Evolutionary conservation across 2,888 invertebrate species (phyloP).

Genomic region (Malacosoma neustria): DNA sequence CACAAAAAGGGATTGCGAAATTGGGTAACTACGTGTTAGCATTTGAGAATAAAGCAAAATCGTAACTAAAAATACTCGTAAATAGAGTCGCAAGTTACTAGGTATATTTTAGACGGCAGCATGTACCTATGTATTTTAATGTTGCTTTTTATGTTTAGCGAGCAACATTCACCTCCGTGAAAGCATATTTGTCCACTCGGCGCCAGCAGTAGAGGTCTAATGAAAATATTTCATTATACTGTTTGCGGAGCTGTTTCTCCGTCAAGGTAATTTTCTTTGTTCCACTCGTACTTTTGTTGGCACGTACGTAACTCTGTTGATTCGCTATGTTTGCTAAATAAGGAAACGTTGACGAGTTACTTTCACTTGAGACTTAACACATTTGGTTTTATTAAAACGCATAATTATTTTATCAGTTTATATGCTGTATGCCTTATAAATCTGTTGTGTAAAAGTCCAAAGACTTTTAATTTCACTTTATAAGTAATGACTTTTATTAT

Average conservation of each 20-base stretch:
- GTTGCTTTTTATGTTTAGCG: neutral
- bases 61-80: neutral
- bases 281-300: slow-evolving; percentile 11
- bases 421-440: too few species aligned
- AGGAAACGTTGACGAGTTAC: neutral
- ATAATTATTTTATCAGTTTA: too few species aligned
- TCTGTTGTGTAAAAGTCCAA: too few species aligned
- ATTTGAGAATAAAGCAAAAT: too few species aligned
- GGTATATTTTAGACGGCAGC: too few species aligned
- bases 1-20: too few species aligned
- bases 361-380: neutral
- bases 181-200: slow-evolving; percentile 22
- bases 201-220: slow-evolving; percentile 19
- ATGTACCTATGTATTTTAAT: neutral
- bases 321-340: neutral
- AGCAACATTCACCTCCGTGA: slow-evolving; percentile 5
- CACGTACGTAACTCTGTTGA: neutral
- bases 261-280: slow-evolving; percentile 30
- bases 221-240: slow-evolving; percentile 40
- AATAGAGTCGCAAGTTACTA: too few species aligned
- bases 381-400: too few species aligned
- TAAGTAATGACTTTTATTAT: too few species aligned
- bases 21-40: too few species aligned
- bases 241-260: slow-evolving; percentile 21
- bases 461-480: too few species aligned